Evolutionary conservation across 2,888 invertebrate species (phyloP).

Genomic region (Acleris literana): DNA sequence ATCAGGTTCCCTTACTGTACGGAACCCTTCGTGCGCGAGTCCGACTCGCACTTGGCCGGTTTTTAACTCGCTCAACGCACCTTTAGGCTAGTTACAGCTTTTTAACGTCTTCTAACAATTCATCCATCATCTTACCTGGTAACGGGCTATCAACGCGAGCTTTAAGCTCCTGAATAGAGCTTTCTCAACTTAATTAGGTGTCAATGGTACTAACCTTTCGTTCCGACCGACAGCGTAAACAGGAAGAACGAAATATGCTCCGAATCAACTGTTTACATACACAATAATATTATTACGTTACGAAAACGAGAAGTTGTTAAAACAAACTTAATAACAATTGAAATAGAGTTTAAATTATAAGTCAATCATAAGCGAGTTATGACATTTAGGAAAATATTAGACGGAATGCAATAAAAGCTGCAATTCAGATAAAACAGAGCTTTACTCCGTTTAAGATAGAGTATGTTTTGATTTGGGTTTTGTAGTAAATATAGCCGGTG

Average conservation of each 20-base stretch:
- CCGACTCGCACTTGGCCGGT: too few species aligned
- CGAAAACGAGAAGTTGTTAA: too few species aligned
- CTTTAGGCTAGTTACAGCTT: too few species aligned
- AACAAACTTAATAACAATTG: too few species aligned
- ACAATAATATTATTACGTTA: too few species aligned
- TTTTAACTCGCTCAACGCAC: too few species aligned
- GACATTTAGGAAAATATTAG: too few species aligned
- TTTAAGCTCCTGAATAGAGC: conserved; percentile 11
- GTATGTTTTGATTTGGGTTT: background rate
- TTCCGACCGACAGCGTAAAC: conserved; percentile 16
- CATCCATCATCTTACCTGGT: conserved; percentile 7
- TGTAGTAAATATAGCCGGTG: conserved; percentile 14
- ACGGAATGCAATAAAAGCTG: conserved; percentile 21
- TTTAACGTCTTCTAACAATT: background rate
- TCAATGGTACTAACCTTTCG: conserved; percentile 34
- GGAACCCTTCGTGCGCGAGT: too few species aligned
- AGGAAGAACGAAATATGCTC: conserved; percentile 33
- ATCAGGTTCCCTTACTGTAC: too few species aligned
- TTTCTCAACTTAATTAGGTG: conserved; percentile 32
- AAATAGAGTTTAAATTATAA: too few species aligned
- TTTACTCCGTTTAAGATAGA: background rate
- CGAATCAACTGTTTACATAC: background rate
- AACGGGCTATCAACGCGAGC: conserved; percentile 18
- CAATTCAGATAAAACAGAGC: background rate
- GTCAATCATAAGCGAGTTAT: too few species aligned